phyloP scores from a whole-genome alignment of 2,888 invertebrate genomes.

The Oscheius sp. region DNA sequence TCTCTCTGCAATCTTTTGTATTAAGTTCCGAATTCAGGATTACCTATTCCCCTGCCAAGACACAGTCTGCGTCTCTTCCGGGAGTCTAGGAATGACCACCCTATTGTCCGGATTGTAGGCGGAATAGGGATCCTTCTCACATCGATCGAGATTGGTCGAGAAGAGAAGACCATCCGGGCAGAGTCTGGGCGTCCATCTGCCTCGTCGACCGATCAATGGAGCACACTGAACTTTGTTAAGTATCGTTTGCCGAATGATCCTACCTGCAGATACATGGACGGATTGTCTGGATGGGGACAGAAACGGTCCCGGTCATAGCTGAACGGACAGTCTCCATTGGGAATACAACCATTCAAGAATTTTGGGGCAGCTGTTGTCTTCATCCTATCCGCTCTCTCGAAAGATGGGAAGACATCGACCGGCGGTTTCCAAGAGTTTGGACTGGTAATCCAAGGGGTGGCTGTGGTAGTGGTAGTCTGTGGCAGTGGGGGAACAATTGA shows the following conservation, averaged over 20 bases:
- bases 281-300: slow-evolving; percentile 48
- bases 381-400: background rate
- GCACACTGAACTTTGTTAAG: slow-evolving; percentile 45
- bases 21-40: background rate
- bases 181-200: slow-evolving; percentile 50
- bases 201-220: slow-evolving; percentile 49
- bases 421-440: slow-evolving; percentile 30
- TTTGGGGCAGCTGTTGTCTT: slow-evolving; percentile 1
- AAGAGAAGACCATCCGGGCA: slow-evolving; percentile 56
- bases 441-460: slow-evolving; percentile 9
- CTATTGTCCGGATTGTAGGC: slow-evolving; percentile 50
- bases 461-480: background rate
- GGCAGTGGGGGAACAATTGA: slow-evolving; percentile 25
- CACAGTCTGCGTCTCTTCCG: slow-evolving; percentile 46
- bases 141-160: slow-evolving; percentile 43
- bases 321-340: slow-evolving; percentile 51
- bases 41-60: slow-evolving; percentile 52
- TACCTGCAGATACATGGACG: slow-evolving; percentile 29
- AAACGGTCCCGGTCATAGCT: slow-evolving; percentile 50
- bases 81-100: slow-evolving; percentile 51
- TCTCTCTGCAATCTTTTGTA: background rate
- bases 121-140: slow-evolving; percentile 44
- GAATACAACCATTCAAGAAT: slow-evolving; percentile 36
- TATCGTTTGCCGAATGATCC: background rate
- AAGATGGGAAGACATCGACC: slow-evolving; percentile 12